phyloP scores from a whole-genome alignment of 2,888 invertebrate species.

The Nesidiocoris tenuis region DNA sequence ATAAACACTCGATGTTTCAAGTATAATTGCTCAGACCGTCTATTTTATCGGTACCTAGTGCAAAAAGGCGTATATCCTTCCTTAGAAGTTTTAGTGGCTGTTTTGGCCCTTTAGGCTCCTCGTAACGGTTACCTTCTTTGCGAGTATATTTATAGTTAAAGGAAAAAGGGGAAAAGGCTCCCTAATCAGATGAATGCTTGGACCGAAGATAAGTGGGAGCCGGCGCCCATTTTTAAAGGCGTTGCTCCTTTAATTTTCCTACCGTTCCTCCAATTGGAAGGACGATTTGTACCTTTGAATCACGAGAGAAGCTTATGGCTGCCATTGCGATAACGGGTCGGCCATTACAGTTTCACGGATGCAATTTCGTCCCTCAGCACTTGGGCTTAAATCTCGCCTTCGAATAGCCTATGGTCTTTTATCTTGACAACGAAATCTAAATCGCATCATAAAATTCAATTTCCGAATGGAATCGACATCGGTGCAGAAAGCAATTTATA shows the following conservation, averaged over 20 bases:
- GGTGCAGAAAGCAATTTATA: too few species aligned
- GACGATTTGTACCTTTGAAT: neutral
- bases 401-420: too few species aligned
- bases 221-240: neutral
- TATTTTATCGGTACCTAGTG: neutral
- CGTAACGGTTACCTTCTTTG: neutral
- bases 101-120: neutral
- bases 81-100: neutral
- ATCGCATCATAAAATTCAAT: too few species aligned
- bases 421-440: too few species aligned
- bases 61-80: neutral
- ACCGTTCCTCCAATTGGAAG: neutral
- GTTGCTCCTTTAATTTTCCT: neutral
- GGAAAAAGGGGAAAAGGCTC: neutral
- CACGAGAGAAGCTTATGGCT: neutral
- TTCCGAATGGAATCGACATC: too few species aligned
- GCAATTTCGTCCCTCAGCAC: too few species aligned
- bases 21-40: neutral
- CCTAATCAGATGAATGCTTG: neutral
- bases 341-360: too few species aligned
- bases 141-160: neutral
- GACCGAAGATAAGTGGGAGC: neutral
- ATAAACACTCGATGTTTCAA: neutral
- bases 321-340: neutral
- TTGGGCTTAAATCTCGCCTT: too few species aligned